A percentile compares a stretch with the other conserved stretches of the same genome.
Evolutionary conservation across 2,797 vertebrate species (phyloP).

Genomic region (Carapus acus): DNA sequence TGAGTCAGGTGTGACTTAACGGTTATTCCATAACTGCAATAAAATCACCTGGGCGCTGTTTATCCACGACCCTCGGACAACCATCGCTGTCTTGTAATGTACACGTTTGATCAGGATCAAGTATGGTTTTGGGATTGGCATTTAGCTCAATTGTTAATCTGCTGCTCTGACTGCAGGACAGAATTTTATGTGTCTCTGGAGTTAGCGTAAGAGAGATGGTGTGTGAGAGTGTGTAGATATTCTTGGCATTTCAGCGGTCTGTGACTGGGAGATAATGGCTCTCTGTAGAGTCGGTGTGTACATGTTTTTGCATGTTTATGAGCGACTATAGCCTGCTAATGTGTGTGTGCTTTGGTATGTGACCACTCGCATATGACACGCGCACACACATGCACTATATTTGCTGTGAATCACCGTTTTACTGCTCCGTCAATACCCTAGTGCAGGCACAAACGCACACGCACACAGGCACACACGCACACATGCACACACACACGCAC

Average conservation of each 20-base stretch:
- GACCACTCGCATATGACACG: conserved; percentile 34
- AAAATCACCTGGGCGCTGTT: conserved; percentile 33
- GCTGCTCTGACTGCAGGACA: too few relatives aligned
- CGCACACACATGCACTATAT: conserved; percentile 28
- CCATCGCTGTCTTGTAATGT: neutral
- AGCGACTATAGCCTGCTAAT: conserved; percentile 41
- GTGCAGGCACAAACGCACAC: conserved; percentile 10
- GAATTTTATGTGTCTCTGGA: too few relatives aligned
- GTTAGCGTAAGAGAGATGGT: too few relatives aligned
- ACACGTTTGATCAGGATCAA: too few relatives aligned
- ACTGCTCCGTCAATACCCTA: conserved; percentile 53
- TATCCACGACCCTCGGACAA: neutral
- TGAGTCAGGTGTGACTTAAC: too few relatives aligned
- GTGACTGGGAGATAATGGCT: conserved; percentile 75
- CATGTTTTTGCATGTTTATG: conserved; percentile 11
- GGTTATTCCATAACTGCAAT: conserved; percentile 44
- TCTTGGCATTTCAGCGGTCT: conserved; percentile 66
- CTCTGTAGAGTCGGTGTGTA: conserved; percentile 56
- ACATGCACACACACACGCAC: conserved; percentile 8
- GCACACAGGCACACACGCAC: conserved; percentile 25
- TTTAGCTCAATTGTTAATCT: neutral
- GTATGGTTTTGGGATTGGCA: conserved; percentile 2
- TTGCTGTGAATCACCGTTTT: conserved; percentile 48
- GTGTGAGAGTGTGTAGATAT: conserved; percentile 17
- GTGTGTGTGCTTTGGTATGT: conserved; percentile 20